Conservation (phyloP, 2,888 invertebrate genomes). For the Eilema caniola region DNA sequence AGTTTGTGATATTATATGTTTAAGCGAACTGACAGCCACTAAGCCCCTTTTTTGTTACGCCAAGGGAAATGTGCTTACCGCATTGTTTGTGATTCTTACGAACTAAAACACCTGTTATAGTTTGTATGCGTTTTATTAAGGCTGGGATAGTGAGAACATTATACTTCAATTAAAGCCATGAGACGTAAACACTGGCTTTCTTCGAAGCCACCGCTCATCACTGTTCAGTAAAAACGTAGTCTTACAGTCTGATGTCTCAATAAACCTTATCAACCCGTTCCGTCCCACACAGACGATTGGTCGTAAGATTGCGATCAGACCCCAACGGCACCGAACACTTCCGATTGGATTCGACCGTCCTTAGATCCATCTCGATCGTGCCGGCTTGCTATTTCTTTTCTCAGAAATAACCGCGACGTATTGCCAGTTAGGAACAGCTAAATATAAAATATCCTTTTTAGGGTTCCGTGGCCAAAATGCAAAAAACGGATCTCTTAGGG, state of each 20-base stretch:
- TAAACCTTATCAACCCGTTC: conserved; percentile 30
- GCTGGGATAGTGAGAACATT: too few species aligned
- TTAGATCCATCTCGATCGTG: conserved; percentile 10
- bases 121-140: too few species aligned
- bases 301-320: conserved; percentile 30
- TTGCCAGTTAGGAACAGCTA: conserved; percentile 17
- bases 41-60: too few species aligned
- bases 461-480: too few species aligned
- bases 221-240: neutral
- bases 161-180: too few species aligned
- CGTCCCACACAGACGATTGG: conserved; percentile 27
- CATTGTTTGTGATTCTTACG: neutral
- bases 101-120: too few species aligned
- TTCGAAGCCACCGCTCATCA: neutral
- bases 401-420: conserved; percentile 26
- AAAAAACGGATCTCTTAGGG: too few species aligned
- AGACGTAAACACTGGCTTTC: too few species aligned
- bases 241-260: conserved; percentile 22
- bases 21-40: neutral
- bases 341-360: conserved; percentile 13
- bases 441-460: conserved; percentile 8
- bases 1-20: neutral
- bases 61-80: neutral
- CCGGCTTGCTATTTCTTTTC: conserved; percentile 35
- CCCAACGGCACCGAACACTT: conserved; percentile 14